These are phyloP conservation scores for Drosophila nigrodunni DNA, from an alignment of 1,140 invertebrate species.

Conservation along the genomic window DNA sequence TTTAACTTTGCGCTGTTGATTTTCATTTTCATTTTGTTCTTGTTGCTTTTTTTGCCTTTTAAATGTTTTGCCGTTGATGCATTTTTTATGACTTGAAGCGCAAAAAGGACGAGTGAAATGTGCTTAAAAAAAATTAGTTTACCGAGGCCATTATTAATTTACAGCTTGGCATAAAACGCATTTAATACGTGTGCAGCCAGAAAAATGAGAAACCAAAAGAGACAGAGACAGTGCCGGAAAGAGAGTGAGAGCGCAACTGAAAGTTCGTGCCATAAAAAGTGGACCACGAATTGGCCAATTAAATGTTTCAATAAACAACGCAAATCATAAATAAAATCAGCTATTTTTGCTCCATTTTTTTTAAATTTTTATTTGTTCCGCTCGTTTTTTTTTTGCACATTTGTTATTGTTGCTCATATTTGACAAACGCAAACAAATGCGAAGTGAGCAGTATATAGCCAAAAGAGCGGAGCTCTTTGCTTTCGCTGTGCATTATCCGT, in stretches of 20 bases:
- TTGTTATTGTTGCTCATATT: conserved; percentile 12
- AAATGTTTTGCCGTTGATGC: conserved; percentile 57
- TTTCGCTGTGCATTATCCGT: conserved; percentile 13
- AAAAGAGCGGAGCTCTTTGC: conserved; percentile 2
- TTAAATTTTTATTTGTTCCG: conserved; percentile 4
- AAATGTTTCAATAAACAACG: conserved; percentile 73
- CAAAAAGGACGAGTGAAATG: conserved; percentile 7
- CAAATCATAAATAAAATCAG: conserved; percentile 54
- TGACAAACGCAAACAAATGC: not conserved
- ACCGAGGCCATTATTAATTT: conserved; percentile 29
- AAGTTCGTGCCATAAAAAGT: conserved; percentile 1
- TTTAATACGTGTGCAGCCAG: conserved; percentile 5
- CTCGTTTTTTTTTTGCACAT: conserved; percentile 17
- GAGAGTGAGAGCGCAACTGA: not conserved
- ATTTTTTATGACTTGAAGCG: conserved; percentile 41
- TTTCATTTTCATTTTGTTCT: conserved; percentile 48
- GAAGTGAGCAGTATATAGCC: conserved; percentile 13
- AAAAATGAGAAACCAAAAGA: conserved; percentile 2
- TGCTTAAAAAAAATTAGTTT: conserved; percentile 26
- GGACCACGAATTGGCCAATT: conserved; percentile 60
- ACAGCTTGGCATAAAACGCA: conserved; percentile 16
- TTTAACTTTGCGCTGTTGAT: conserved; percentile 66
- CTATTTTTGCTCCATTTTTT: conserved; percentile 55
- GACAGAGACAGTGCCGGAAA: not conserved
- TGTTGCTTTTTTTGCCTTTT: conserved; percentile 9